Conservation (phyloP, 2,888 invertebrate species). For the Halictus ligatus region DNA sequence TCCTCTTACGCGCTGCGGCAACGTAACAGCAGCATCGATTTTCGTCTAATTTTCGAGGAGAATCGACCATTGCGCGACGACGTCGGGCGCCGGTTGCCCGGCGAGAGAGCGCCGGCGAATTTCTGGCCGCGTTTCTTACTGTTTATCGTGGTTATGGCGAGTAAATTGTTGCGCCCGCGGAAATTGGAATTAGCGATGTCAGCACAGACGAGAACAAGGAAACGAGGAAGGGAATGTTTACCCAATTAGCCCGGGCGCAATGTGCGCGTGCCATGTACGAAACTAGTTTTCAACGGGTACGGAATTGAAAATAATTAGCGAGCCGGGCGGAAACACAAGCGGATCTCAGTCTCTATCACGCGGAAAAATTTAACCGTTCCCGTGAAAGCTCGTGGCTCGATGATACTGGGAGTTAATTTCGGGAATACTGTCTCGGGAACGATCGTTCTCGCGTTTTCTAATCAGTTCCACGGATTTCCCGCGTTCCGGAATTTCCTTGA, state of each 20-base stretch:
- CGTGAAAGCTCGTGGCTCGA: neutral
- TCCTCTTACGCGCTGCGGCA: neutral
- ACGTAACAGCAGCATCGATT: neutral
- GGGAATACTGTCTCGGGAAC: neutral
- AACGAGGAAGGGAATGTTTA: conserved; percentile 39
- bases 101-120: neutral
- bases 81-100: neutral
- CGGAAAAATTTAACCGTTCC: neutral
- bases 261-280: conserved; percentile 16
- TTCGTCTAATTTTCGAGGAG: neutral
- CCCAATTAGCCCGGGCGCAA: conserved; percentile 29
- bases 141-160: conserved; percentile 24
- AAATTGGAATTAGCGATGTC: conserved; percentile 53
- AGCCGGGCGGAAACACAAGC: neutral
- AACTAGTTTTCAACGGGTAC: conserved; percentile 56
- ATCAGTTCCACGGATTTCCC: no score
- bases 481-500: no score
- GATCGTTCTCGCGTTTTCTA: neutral
- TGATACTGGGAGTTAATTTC: neutral
- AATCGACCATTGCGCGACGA: neutral
- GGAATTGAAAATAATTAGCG: conserved; percentile 60
- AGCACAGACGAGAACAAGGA: conserved; percentile 24
- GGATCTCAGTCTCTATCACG: neutral
- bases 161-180: conserved; percentile 39
- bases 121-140: conserved; percentile 21